Percentiles rank a stretch among this genome's conserved stretches.
Conservation (phyloP, 2,113 vertebrate species). For the Dicaeum eximium region DNA sequence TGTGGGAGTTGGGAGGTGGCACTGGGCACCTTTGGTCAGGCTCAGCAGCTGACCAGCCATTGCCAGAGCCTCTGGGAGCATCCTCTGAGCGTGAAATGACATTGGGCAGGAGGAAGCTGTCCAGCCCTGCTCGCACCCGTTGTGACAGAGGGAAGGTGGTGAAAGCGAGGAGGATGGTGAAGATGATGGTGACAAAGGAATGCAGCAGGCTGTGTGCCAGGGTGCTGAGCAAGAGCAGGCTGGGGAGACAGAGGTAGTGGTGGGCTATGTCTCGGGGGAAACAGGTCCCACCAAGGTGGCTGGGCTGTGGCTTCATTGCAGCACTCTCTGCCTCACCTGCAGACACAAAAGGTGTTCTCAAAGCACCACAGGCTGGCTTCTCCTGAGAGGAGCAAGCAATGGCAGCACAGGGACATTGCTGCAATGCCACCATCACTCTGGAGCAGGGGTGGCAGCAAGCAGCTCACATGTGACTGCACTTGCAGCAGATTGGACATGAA, state of each 20-base stretch:
- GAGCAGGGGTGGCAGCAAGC: fast-evolving
- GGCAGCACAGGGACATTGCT: neutral
- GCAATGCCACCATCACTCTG: neutral
- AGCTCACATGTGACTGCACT: fast-evolving
- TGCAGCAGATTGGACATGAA: neutral
- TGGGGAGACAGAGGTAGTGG: neutral
- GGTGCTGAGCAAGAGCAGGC: neutral
- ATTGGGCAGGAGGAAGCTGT: neutral
- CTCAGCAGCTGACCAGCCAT: neutral
- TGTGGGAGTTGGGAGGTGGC: neutral
- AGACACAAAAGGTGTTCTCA: neutral
- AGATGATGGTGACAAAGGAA: neutral
- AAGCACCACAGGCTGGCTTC: neutral
- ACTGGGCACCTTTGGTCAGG: fast-evolving
- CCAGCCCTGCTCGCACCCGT: neutral
- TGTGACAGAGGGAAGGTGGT: fast-evolving
- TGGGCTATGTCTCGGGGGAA: fast-evolving
- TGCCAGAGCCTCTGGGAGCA: neutral
- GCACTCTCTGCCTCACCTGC: neutral
- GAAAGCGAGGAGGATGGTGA: neutral
- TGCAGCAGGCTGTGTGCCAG: neutral
- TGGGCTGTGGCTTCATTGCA: neutral
- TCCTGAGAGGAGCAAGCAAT: fast-evolving
- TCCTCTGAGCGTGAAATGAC: neutral
- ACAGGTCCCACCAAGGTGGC: neutral